These are phyloP conservation scores for Epinotia brunnichana DNA, from an alignment of 2,888 invertebrate genomes.

Conservation along the genomic window DNA sequence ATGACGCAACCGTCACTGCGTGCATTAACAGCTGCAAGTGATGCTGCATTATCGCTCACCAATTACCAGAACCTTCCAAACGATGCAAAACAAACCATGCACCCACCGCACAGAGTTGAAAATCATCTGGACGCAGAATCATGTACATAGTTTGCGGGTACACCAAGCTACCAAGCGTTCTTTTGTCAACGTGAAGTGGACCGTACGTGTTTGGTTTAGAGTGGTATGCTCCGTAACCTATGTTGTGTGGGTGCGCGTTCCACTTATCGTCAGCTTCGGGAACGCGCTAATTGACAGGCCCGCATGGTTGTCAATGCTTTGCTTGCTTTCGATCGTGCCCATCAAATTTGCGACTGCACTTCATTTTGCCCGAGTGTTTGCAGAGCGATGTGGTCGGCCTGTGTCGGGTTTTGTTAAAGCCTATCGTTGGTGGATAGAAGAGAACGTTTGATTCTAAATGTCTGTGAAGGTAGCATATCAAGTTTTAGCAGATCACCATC, in stretches of 20 bases:
- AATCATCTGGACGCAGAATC: slow-evolving; percentile 5
- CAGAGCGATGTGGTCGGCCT: slow-evolving; percentile 33
- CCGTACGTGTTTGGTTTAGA: slow-evolving; percentile 4
- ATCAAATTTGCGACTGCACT: slow-evolving; percentile 43
- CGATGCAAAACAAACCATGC: slow-evolving; percentile 6
- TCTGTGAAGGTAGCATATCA: too few relatives aligned
- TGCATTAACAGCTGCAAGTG: slow-evolving; percentile 41
- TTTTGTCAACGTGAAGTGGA: slow-evolving; percentile 13
- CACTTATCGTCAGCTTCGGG: slow-evolving; percentile 38
- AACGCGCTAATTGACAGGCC: slow-evolving; percentile 40
- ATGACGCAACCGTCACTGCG: slow-evolving; percentile 33
- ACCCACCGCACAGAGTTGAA: background rate
- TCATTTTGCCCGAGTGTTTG: slow-evolving; percentile 39
- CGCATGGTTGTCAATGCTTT: slow-evolving; percentile 44
- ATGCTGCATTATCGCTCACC: slow-evolving; percentile 39
- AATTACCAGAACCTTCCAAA: slow-evolving; percentile 26
- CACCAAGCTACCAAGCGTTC: slow-evolving; percentile 8
- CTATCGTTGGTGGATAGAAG: background rate
- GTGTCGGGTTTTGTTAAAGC: slow-evolving; percentile 30
- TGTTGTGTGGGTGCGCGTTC: slow-evolving; percentile 31
- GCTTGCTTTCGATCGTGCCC: slow-evolving; percentile 39
- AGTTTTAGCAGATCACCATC: too few relatives aligned
- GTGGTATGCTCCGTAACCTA: slow-evolving; percentile 9
- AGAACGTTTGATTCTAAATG: slow-evolving; percentile 4
- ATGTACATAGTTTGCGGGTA: slow-evolving; percentile 6